phyloP scores from a whole-genome alignment of 2,113 vertebrate genomes.

The Archocentrus centrarchus region DNA sequence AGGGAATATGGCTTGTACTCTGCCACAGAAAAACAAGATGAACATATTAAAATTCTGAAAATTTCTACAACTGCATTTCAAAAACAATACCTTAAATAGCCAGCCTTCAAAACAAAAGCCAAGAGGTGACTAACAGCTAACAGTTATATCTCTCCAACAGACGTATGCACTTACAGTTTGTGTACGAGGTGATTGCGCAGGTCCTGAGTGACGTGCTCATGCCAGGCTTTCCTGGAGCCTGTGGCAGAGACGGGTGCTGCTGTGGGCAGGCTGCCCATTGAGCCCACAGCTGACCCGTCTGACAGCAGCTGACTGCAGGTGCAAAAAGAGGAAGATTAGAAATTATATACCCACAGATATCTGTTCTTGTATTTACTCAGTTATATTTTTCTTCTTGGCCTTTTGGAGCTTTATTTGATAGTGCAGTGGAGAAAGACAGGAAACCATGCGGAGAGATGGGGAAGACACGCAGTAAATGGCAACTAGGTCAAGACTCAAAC shows the following conservation, averaged over 20 bases:
- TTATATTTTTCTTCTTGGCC: not conserved
- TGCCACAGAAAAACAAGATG: conserved; percentile 57
- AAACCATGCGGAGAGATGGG: too few species aligned
- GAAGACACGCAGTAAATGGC: too few species aligned
- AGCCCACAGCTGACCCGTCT: conserved; percentile 87
- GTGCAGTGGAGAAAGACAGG: too few species aligned
- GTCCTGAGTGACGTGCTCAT: conserved; percentile 99
- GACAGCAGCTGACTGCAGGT: conserved; percentile 88
- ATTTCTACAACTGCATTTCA: not conserved
- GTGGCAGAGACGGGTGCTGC: conserved; percentile 92
- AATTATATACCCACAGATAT: not conserved
- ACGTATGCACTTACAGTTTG: conserved; percentile 88
- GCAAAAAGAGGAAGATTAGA: not conserved
- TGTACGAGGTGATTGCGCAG: conserved; percentile 98
- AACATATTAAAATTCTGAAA: not conserved
- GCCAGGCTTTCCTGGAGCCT: conserved; percentile 95
- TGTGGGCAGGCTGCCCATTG: conserved; percentile 89
- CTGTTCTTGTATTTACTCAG: not conserved
- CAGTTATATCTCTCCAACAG: not conserved
- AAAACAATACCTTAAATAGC: not conserved
- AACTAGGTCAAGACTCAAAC: too few species aligned
- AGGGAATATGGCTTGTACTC: conserved; percentile 99
- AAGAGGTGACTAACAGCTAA: not conserved
- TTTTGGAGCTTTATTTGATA: too few species aligned
- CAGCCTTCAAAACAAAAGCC: not conserved